A percentile compares a stretch with the other conserved stretches of the same genome.
Evolutionary conservation across 2,888 invertebrate species (phyloP).

Genomic region (Rhingia rostrata): DNA sequence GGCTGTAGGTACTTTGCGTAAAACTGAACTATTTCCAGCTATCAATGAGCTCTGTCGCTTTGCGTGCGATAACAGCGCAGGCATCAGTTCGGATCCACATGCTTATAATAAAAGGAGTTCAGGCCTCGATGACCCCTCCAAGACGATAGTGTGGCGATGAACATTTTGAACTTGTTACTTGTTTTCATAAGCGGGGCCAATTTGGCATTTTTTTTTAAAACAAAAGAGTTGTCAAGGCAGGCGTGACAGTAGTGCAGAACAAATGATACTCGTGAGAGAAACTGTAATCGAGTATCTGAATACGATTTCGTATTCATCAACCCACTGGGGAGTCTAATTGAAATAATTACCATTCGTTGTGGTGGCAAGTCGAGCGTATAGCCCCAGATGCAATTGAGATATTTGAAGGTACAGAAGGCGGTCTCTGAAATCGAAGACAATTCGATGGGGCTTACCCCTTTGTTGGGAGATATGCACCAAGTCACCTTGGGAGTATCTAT

Average conservation of each 20-base stretch:
- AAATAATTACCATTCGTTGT: slow-evolving; percentile 38
- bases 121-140: not conserved
- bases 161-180: not conserved
- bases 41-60: not conserved
- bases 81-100: not conserved
- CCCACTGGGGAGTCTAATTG: slow-evolving; percentile 21
- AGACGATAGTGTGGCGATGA: not conserved
- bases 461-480: not conserved
- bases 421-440: not conserved
- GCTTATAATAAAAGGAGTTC: slow-evolving; percentile 7
- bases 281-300: not conserved
- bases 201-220: slow-evolving; percentile 11
- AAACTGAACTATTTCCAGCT: not conserved
- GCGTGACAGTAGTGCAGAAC: not conserved
- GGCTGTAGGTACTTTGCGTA: not conserved
- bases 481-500: slow-evolving; percentile 9
- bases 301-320: slow-evolving; percentile 21
- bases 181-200: not conserved
- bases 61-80: not conserved
- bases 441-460: not conserved
- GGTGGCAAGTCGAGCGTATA: slow-evolving; percentile 3
- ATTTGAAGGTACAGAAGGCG: not conserved
- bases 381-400: not conserved
- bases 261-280: slow-evolving; percentile 38
- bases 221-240: slow-evolving; percentile 18